Base-by-base conservation (phyloP, 2,888 invertebrate genomes). In the Rhimphoctona megacephalus region DNA sequence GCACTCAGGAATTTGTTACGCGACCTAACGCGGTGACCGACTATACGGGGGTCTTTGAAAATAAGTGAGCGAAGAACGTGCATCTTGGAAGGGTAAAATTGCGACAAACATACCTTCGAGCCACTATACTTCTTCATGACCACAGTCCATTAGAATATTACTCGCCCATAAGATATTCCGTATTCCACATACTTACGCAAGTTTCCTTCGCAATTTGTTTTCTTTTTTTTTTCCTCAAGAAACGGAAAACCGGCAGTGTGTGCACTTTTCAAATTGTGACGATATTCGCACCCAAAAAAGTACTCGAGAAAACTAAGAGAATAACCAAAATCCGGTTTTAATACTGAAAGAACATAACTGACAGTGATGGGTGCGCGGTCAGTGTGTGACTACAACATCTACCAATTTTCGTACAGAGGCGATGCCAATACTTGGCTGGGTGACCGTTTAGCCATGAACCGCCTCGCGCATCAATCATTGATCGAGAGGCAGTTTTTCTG, bases 111-210 rank as follows among this genome's bases (percentile, higher is more conserved):
- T 57, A 43, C 33, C 66, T 67, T 72, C n/a, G 43, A 54, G 17
- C 8, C 57, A 39, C 70, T n/a, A 36, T 19, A 61, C 30, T 22
- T 33, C 39, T 30, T 22, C 49, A 33, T 7, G 30, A 54, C 25
- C 79, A 49, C 64, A 57, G 83, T 80, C 83, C 83, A 83, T 83
- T 83, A 80, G 79, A 70, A 80, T 80, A 85, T 85, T 76, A 73
- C 72, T 36, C 36, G 39, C 30, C 54, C 25, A 43, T 19, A 17
- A 9, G 9, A 14, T 52, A 69, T 30, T 30, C 19, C 69, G 33
- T n/a, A 64, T 46, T 77, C 22, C 61, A 19, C 30, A 30, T 70
- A 52, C 79, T 30, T 30, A 54, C 30, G 25, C 14, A 54, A 69
- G 17, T 72, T 80, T 64, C 43, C 36, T 33, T 14, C 33, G 11